Percentiles rank a stretch among this genome's conserved stretches.
Evolutionary conservation across 1,140 invertebrate species (phyloP).

Genomic region (Melipona quadrifasciata): DNA sequence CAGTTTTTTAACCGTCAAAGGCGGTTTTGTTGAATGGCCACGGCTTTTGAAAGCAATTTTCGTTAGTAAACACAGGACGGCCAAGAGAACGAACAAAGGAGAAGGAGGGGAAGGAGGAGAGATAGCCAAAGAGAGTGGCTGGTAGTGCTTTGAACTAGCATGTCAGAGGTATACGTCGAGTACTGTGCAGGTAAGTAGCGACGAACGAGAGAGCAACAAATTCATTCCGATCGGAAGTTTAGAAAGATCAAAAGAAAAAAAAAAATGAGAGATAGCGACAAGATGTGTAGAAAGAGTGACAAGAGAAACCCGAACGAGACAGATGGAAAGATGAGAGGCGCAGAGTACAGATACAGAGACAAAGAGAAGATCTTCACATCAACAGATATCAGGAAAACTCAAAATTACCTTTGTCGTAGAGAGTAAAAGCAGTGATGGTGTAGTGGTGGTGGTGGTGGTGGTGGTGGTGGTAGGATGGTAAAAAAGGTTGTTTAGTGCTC

Average conservation of each 20-base stretch:
- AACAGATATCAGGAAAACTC: conserved; percentile 70
- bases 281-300: conserved; percentile 24
- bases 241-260: background rate
- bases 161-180: background rate
- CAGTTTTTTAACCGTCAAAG: background rate
- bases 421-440: conserved; percentile 78
- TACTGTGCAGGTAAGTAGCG: background rate
- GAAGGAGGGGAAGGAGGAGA: background rate
- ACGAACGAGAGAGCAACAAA: conserved; percentile 10
- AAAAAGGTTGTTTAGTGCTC: conserved; percentile 80
- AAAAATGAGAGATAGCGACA: background rate
- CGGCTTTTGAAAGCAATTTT: conserved; percentile 63
- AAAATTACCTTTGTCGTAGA: conserved; percentile 80
- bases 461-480: conserved; percentile 67
- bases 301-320: conserved; percentile 44
- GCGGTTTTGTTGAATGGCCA: conserved; percentile 19
- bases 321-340: conserved; percentile 52
- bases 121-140: background rate
- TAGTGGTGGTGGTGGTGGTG: conserved; percentile 69
- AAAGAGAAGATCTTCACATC: conserved; percentile 64
- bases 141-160: conserved; percentile 23
- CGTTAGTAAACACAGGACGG: conserved; percentile 65
- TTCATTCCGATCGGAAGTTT: conserved; percentile 15
- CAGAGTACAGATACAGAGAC: conserved; percentile 62
- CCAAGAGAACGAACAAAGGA: conserved; percentile 45